Evolutionary conservation across 2,113 vertebrate genomes (phyloP).

Genomic region (Anarhynchus alexandrinus): DNA sequence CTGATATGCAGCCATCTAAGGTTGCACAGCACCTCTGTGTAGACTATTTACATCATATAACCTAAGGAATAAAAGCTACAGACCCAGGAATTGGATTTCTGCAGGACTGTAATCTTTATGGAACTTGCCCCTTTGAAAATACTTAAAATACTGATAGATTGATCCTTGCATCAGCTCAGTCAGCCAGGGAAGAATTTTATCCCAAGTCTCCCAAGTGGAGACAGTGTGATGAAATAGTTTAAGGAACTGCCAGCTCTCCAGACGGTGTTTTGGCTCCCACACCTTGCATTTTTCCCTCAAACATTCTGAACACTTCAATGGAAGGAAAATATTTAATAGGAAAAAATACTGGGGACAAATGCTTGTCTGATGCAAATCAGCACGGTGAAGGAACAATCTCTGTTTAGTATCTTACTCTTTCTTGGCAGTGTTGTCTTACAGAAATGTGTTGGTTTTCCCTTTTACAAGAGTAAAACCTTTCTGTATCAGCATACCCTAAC

Average conservation of each 20-base stretch:
- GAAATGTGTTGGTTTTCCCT: neutral
- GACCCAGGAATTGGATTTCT: neutral
- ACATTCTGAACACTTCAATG: neutral
- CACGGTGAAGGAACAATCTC: neutral
- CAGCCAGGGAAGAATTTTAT: neutral
- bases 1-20: neutral
- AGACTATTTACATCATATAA: neutral
- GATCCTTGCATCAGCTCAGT: neutral
- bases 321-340: conserved; percentile 25
- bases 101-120: neutral
- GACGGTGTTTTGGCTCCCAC: neutral
- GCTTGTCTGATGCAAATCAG: neutral
- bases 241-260: neutral
- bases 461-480: conserved; percentile 9
- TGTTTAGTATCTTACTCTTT: neutral
- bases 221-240: conserved; percentile 2
- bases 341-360: neutral
- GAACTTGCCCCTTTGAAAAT: neutral
- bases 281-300: neutral
- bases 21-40: neutral
- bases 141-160: neutral
- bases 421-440: neutral
- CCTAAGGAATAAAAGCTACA: neutral
- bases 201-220: neutral
- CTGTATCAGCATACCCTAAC: neutral